Base-by-base conservation (phyloP, 2,888 invertebrate genomes). In the Eupeodes luniger region DNA sequence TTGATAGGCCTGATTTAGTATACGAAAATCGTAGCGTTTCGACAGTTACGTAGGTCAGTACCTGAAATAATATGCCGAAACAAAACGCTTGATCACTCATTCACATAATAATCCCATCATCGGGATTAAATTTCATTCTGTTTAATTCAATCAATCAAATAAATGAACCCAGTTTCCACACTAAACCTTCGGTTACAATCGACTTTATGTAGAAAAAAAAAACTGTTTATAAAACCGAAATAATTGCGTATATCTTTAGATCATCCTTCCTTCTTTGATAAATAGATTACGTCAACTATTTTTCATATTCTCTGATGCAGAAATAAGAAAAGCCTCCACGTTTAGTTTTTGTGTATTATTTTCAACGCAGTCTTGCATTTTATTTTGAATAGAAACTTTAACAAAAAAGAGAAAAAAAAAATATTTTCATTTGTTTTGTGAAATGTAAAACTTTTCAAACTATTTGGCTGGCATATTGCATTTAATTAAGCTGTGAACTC, bases 401-500 rank as follows among this genome's bases (percentile, higher is more conserved):
- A 7, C 7, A 34, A 16, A 51, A 53, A 66, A 66, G 27, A 27
- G 27, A 66, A 11, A 34, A 53, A 66, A 66, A 47, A 27, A 49
- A 66, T 9, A 27, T 14, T n/a, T 16, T 34, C n/a, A 36, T 53
- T 69, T 53, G n/a, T 53, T 69, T 69, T 69, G 34, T 69, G 69
- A 69, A 69, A 69, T 53, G 16, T 53, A 69, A 53, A 53, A 16
- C 69, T 69, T 69, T 69, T 69, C 67, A 53, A 69, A 69, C 36
- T 69, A 53, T 69, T 69, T 69, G 53, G 69, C 69, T 69, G 53
- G 36, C 40, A 69, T 14, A 53, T 69, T 69, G 69, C 69, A 69
- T 69, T 53, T 69, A 69, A 69, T 69, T 69, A 69, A 66, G 51
- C 36, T 69, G 53, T 69, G 69, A 69, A 69, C 53, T 69, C 36